These are phyloP conservation scores for Ptilonorhynchus violaceus DNA, from an alignment of 2,113 vertebrate species.

Conservation along the genomic window DNA sequence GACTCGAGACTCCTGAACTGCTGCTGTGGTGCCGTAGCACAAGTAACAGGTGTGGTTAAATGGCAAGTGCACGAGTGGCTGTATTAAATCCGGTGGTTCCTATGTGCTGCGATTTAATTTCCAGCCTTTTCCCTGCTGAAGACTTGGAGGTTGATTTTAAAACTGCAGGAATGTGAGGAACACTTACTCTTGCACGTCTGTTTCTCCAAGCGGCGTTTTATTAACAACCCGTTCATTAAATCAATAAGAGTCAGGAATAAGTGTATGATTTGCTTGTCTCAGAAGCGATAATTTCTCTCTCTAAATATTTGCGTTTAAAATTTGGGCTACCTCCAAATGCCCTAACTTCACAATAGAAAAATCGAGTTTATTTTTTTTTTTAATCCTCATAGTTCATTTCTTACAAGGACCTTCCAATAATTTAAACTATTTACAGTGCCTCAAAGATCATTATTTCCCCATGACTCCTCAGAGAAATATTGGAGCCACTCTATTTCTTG, in stretches of 20 bases:
- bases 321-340: conserved; percentile 56
- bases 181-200: neutral
- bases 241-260: conserved; percentile 47
- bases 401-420: conserved; percentile 68
- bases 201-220: neutral
- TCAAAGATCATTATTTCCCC: conserved; percentile 67
- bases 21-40: neutral
- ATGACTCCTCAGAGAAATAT: conserved; percentile 64
- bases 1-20: neutral
- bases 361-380: neutral
- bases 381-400: conserved; percentile 62
- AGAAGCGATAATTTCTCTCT: conserved; percentile 43
- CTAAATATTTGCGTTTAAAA: conserved; percentile 70
- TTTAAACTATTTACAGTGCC: conserved; percentile 74
- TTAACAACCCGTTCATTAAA: conserved; percentile 53
- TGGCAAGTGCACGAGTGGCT: neutral
- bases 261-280: conserved; percentile 50
- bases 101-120: neutral
- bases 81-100: neutral
- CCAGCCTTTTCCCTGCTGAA: neutral
- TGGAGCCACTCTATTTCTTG: conserved; percentile 63
- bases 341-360: conserved; percentile 38
- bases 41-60: conserved; percentile 46
- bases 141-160: neutral
- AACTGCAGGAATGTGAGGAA: conserved; percentile 20